Evolutionary conservation across 2,113 vertebrate species (phyloP).

Genomic region (Daboia siamensis): DNA sequence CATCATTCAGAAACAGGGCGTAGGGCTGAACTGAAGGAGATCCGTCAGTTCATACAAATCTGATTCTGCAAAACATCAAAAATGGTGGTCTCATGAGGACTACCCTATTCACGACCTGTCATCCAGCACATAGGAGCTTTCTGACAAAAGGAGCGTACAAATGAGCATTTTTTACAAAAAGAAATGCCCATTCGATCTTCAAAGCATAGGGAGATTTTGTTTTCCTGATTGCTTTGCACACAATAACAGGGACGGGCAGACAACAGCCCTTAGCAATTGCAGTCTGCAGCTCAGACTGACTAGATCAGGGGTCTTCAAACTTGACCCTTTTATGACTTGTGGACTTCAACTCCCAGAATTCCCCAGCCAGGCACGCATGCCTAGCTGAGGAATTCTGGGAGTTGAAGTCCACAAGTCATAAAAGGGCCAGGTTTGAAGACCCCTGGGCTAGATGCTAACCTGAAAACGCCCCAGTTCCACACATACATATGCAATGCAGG

Average conservation of each 20-base stretch:
- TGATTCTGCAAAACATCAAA: slow-evolving; percentile 58
- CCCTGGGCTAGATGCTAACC: not conserved
- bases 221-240: not conserved
- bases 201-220: not conserved
- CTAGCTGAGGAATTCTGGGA: too few species aligned
- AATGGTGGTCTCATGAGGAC: accelerated
- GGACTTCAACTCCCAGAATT: too few species aligned
- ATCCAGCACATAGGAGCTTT: not conserved
- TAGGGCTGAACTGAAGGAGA: not conserved
- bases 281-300: not conserved
- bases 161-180: not conserved
- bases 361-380: too few species aligned
- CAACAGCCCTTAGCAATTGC: not conserved
- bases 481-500: not conserved
- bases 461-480: not conserved
- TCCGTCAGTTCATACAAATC: slow-evolving; percentile 43
- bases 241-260: not conserved
- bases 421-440: too few species aligned
- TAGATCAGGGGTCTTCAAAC: not conserved
- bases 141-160: not conserved
- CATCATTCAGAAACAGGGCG: slow-evolving; percentile 82
- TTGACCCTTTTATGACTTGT: too few species aligned
- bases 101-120: not conserved
- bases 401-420: too few species aligned
- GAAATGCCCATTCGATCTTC: not conserved